These are phyloP conservation scores for Pammene aurita DNA, from an alignment of 2,888 invertebrate species.

Conservation along the genomic window DNA sequence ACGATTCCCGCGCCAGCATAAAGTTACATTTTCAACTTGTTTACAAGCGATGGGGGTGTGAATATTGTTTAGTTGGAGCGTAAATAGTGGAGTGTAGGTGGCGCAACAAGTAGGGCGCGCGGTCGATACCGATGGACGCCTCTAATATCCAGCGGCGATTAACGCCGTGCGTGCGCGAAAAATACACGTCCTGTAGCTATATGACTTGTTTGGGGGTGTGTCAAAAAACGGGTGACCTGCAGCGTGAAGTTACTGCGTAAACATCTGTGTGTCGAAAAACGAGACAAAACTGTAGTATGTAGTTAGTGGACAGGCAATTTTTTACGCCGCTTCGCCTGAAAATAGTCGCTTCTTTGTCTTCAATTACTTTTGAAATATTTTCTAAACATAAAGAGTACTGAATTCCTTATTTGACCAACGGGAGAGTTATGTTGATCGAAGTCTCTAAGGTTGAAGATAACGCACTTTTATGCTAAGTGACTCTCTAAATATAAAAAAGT, in stretches of 20 bases:
- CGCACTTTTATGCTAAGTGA: no score
- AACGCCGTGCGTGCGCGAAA: slow-evolving; percentile 43
- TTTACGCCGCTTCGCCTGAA: no score
- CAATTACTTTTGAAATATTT: no score
- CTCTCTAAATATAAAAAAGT: no score
- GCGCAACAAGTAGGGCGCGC: slow-evolving; percentile 77
- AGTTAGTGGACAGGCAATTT: no score
- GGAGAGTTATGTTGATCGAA: no score
- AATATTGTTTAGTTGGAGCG: slow-evolving; percentile 57
- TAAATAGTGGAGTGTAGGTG: slow-evolving; percentile 60
- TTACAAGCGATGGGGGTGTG: slow-evolving; percentile 51
- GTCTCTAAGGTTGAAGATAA: no score
- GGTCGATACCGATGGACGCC: slow-evolving; percentile 58
- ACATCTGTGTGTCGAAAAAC: not conserved
- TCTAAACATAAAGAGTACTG: no score
- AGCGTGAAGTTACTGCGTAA: slow-evolving; percentile 2
- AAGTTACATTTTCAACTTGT: slow-evolving; percentile 12
- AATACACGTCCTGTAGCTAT: slow-evolving; percentile 53
- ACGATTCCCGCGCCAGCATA: not conserved
- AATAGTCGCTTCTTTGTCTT: no score
- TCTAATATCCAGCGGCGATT: slow-evolving; percentile 29
- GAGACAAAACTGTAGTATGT: not conserved
- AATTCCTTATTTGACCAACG: no score
- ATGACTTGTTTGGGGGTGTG: not conserved
- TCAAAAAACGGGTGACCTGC: not conserved